Evolutionary conservation across 37 sponge, comb jelly and placozoan species (phyloP).

Genomic region (Cliona cf. orientalis): DNA sequence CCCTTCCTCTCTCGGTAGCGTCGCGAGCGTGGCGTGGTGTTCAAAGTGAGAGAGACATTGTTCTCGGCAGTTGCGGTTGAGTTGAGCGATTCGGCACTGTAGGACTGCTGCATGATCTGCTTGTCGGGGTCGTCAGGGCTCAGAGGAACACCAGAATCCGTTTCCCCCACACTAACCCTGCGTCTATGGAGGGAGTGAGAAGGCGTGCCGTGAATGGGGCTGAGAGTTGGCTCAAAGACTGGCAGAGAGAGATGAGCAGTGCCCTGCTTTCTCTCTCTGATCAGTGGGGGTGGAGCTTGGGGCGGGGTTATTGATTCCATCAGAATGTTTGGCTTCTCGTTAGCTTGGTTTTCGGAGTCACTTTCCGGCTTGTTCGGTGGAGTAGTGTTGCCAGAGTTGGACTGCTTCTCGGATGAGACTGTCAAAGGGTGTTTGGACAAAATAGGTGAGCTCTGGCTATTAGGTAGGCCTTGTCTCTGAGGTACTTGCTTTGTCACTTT

Average conservation of each 20-base stretch:
- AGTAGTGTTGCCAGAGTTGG: not conserved
- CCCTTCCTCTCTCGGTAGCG: not conserved
- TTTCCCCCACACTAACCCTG: not conserved
- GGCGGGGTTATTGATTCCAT: too few relatives aligned
- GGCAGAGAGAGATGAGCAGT: not conserved
- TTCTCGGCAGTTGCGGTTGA: not conserved
- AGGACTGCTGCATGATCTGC: not conserved
- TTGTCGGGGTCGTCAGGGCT: not conserved
- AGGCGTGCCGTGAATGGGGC: slow-evolving; percentile 1
- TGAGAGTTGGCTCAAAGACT: not conserved
- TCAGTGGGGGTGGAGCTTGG: too few relatives aligned
- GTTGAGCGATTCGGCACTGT: not conserved
- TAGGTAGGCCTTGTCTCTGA: not conserved
- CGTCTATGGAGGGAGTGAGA: not conserved
- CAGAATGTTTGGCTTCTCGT: too few relatives aligned
- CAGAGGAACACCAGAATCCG: not conserved
- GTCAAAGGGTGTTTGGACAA: not conserved
- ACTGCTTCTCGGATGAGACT: not conserved
- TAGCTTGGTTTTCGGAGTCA: too few relatives aligned
- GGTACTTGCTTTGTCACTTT: not conserved
- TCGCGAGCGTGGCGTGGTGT: not conserved
- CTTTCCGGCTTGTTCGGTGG: too few relatives aligned
- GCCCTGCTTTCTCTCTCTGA: too few relatives aligned
- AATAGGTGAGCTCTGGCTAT: not conserved
- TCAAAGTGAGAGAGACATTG: not conserved